Percentiles rank a stretch among this genome's conserved stretches.
Evolutionary conservation across 2,888 invertebrate species (phyloP).

Genomic region (Drosophila picticornis): DNA sequence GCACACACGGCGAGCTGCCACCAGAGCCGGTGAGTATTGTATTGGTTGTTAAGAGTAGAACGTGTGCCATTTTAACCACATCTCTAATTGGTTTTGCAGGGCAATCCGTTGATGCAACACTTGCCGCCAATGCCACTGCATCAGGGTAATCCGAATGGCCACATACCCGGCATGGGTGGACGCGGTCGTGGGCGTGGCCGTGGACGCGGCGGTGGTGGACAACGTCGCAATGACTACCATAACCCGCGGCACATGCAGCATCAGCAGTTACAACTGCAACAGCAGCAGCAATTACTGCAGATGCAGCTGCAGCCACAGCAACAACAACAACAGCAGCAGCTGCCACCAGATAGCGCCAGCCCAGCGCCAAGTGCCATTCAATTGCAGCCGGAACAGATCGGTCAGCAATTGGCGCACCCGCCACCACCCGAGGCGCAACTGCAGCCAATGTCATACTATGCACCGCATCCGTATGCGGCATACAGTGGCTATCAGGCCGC

Average conservation of each 20-base stretch:
- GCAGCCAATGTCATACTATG: slow-evolving; percentile 67
- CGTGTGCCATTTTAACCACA: not conserved
- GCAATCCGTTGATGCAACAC: slow-evolving; percentile 77
- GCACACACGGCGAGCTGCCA: slow-evolving; percentile 78
- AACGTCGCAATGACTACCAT: slow-evolving; percentile 82
- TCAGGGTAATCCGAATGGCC: slow-evolving; percentile 64
- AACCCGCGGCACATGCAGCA: slow-evolving; percentile 77
- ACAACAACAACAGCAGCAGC: slow-evolving; percentile 64
- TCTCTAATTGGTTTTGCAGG: slow-evolving; percentile 49
- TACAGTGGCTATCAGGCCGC: slow-evolving; percentile 75
- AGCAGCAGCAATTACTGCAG: slow-evolving; percentile 54
- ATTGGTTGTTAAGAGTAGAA: not conserved
- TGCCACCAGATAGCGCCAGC: slow-evolving; percentile 54
- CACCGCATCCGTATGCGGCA: slow-evolving; percentile 68
- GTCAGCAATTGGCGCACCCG: slow-evolving; percentile 49
- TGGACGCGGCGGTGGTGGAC: slow-evolving; percentile 77
- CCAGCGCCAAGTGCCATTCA: slow-evolving; percentile 61
- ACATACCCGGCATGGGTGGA: slow-evolving; percentile 60
- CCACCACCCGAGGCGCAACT: slow-evolving; percentile 63
- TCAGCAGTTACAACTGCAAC: slow-evolving; percentile 65
- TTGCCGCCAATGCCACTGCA: slow-evolving; percentile 73
- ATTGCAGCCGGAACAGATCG: slow-evolving; percentile 64
- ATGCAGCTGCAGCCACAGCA: slow-evolving; percentile 48
- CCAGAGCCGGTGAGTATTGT: slow-evolving; percentile 81
- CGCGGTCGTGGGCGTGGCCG: slow-evolving; percentile 80